A percentile compares a stretch with the other conserved stretches of the same genome.
Conservation (phyloP, 2,113 vertebrate genomes). For the Embiotoca jacksoni region DNA sequence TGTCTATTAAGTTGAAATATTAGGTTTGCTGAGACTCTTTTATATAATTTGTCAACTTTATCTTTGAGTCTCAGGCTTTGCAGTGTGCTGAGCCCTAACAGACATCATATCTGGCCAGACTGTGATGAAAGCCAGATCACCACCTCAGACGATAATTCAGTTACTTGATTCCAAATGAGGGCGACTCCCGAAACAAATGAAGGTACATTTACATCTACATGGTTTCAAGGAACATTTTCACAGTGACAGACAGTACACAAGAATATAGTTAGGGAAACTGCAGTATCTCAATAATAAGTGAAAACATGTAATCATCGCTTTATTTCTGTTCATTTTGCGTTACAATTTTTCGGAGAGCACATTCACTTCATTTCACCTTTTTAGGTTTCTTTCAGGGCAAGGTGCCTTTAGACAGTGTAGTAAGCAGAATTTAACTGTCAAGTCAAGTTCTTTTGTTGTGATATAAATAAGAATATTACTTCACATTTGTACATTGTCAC, state of each 20-base stretch:
- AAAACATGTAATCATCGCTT: too few species aligned
- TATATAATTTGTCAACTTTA: too few species aligned
- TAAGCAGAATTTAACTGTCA: not conserved
- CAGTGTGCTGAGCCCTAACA: not conserved
- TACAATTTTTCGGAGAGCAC: not conserved
- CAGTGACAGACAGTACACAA: too few species aligned
- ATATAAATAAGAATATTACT: not conserved
- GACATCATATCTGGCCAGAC: not conserved
- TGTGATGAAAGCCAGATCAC: constrained; percentile 38
- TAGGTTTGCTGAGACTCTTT: too few species aligned
- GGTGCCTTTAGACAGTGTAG: not conserved
- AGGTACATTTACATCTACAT: not conserved
- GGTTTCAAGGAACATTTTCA: not conserved
- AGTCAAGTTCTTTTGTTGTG: not conserved
- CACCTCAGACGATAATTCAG: constrained; percentile 22
- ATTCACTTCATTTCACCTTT: not conserved
- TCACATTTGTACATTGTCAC: not conserved
- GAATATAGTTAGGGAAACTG: not conserved
- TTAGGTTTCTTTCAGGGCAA: not conserved
- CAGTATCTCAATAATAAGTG: not conserved
- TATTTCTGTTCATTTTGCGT: too few species aligned
- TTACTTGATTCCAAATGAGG: constrained; percentile 3
- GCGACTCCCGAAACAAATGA: constrained; percentile 24
- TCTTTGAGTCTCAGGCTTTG: not conserved
- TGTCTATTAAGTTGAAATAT: too few species aligned